Base-by-base conservation (phyloP, 2,113 vertebrate species). In the Festucalex cinctus region DNA sequence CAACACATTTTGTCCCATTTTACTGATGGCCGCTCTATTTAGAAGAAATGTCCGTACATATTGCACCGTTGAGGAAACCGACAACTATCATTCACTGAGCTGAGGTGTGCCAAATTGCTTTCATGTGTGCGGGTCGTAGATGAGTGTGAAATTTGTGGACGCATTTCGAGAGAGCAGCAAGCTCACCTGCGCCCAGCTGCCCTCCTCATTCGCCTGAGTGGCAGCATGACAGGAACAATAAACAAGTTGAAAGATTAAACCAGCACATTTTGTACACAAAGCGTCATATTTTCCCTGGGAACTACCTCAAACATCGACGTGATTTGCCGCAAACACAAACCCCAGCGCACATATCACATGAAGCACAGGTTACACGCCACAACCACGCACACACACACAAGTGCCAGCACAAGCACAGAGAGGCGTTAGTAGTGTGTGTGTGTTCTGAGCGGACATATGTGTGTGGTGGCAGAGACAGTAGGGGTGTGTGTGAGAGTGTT, bases 121-220 rank as follows among this genome's bases (percentile, higher is more conserved):
- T 24, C 39, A 62, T 24, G 37, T 43, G 5, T 26, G 36, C 5
- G 54, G 19, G 41, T 8, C 20, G 63, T 53, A 32, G 58, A 59
- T 71, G 19, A 24, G 3, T 65, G 57, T 69, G 51, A 68, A 39
- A 37, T 66, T 63, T 57, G 19, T 66, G 65, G 65, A 71, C 65
- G 66, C 58, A 74, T 73, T 67, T 75, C 75, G 54, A 36, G 48
- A 43, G 66, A 65, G 69, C 66, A 64, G 69, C 19, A 17, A 54
- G 78, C 95, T 96, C 93, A 98, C 96, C 96, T 98, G 96, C 68
- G 96, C 96, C 96, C 96, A 98, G 93, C 95, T 98, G 84, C 95
- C 96, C 85, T 97, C 95, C 90, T 98, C 96, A 87, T 93, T 96
- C 80, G 97, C 96, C 96, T 98, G 90, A 85, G 80, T 35, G 92